A percentile compares a stretch with the other conserved stretches of the same genome.
Evolutionary conservation across 1,140 invertebrate genomes (phyloP).

Genomic region (Drosophila ohnishii): DNA sequence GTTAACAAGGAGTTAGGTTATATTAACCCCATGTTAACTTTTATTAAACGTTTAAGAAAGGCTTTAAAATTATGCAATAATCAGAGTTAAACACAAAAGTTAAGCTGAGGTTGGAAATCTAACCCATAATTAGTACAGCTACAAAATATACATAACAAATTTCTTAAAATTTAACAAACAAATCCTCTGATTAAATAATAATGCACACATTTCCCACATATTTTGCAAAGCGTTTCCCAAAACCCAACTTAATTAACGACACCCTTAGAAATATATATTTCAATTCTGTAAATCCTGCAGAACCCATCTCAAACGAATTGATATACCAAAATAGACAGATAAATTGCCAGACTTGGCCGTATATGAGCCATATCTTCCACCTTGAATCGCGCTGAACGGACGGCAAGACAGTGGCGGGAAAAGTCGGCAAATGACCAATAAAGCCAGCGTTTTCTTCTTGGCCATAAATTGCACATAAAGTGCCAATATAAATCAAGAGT

Average conservation of each 20-base stretch:
- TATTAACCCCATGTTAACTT: too few relatives aligned
- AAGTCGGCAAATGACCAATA: constrained; percentile 29
- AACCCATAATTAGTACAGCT: not conserved
- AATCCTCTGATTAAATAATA: too few relatives aligned
- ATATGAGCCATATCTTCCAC: constrained; percentile 12
- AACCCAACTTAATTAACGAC: constrained; percentile 5
- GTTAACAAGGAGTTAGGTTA: not conserved
- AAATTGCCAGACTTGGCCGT: not conserved
- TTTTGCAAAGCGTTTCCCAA: too few relatives aligned
- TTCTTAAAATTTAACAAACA: too few relatives aligned
- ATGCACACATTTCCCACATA: too few relatives aligned
- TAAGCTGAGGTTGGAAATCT: not conserved
- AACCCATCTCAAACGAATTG: constrained; percentile 15
- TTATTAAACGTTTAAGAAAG: too few relatives aligned
- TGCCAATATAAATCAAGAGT: constrained; percentile 49
- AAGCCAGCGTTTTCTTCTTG: constrained; percentile 21
- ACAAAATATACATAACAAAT: too few relatives aligned
- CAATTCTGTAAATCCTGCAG: not conserved
- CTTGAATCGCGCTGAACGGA: constrained; percentile 6
- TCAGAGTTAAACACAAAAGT: not conserved
- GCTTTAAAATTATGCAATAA: not conserved
- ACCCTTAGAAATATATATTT: constrained; percentile 12
- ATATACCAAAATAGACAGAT: constrained; percentile 11
- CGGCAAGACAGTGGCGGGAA: not conserved
- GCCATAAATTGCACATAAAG: constrained; percentile 45